These are phyloP conservation scores for Empis livida DNA, from an alignment of 2,888 invertebrate genomes.

Conservation along the genomic window DNA sequence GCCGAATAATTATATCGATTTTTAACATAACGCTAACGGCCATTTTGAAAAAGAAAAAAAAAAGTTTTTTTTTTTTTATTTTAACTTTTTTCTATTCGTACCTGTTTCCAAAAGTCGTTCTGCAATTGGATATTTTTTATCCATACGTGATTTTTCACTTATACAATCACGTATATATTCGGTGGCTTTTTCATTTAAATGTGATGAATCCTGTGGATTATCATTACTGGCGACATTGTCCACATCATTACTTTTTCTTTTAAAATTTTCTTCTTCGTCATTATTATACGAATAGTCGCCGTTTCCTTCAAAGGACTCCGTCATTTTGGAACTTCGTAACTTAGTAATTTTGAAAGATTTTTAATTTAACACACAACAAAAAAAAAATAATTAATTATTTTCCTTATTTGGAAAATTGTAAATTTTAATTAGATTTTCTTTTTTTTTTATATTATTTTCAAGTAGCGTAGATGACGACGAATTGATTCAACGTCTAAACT, in stretches of 20 bases:
- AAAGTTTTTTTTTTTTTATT: conserved; percentile 2
- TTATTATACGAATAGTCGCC: conserved; percentile 31
- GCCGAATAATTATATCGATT: too few relatives aligned
- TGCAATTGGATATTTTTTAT: conserved; percentile 55
- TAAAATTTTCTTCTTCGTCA: conserved; percentile 32
- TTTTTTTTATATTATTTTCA: too few relatives aligned
- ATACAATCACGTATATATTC: conserved; percentile 66
- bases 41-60: conserved; percentile 1
- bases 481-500: too few relatives aligned
- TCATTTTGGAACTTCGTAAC: conserved; percentile 21
- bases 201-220: conserved; percentile 27
- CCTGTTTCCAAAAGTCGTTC: conserved; percentile 61
- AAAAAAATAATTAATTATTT: too few relatives aligned
- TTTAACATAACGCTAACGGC: neutral
- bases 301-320: conserved; percentile 34
- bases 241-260: conserved; percentile 24
- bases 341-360: too few relatives aligned
- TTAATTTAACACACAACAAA: too few relatives aligned
- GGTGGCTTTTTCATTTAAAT: conserved; percentile 54
- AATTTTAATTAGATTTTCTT: too few relatives aligned
- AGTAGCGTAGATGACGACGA: too few relatives aligned
- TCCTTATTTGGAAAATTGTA: too few relatives aligned
- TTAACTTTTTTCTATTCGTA: conserved; percentile 24
- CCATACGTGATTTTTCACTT: conserved; percentile 55
- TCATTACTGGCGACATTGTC: conserved; percentile 37